Conservation (phyloP, 2,113 vertebrate species). For the Synodontis membranacea region DNA sequence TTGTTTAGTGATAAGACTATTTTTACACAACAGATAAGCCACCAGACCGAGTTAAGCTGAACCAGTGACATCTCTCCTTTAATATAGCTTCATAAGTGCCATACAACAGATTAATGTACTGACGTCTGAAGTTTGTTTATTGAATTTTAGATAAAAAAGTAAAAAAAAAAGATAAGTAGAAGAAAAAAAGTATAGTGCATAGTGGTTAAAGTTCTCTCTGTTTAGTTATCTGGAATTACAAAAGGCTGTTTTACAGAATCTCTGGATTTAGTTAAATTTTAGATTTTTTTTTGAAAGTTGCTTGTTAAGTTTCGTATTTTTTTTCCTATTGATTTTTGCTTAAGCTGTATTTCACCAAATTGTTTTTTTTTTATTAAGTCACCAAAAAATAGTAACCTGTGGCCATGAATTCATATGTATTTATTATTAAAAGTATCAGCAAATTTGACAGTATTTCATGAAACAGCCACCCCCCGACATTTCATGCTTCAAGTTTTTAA, state of each 20-base stretch:
- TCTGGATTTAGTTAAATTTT: neutral
- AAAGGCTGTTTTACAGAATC: neutral
- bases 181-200: too few species aligned
- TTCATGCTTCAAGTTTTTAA: too few species aligned
- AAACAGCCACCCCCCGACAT: too few species aligned
- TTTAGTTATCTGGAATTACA: neutral
- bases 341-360: neutral
- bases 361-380: neutral
- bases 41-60: neutral
- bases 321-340: neutral
- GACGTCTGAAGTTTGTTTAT: neutral
- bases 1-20: neutral
- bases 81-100: neutral
- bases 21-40: constrained; percentile 7
- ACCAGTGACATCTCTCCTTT: neutral
- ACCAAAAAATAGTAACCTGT: neutral
- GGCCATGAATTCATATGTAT: neutral
- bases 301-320: neutral
- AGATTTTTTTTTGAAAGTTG: neutral
- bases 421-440: neutral
- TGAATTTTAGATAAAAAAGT: neutral
- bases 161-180: too few species aligned
- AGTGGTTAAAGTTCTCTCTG: too few species aligned
- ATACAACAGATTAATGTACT: neutral
- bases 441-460: too few species aligned